These are phyloP conservation scores for Brevipalpus yothersi DNA, from an alignment of 1,140 invertebrate species.

Conservation along the genomic window DNA sequence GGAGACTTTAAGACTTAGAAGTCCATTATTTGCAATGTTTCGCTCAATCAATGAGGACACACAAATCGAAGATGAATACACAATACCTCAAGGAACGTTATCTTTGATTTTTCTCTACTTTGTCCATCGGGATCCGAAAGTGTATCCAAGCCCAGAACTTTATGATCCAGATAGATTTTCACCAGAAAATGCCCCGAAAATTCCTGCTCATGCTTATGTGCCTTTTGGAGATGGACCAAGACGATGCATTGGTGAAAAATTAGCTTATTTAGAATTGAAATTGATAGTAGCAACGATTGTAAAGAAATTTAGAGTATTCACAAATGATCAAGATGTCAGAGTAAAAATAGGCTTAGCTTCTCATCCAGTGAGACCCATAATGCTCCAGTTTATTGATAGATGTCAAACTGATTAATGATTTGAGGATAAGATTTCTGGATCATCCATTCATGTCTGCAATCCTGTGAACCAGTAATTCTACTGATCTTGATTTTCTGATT, in stretches of 20 bases:
- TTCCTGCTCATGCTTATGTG: conserved; percentile 19
- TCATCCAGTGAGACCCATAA: no score
- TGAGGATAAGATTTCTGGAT: no score
- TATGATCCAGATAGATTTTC: conserved; percentile 53
- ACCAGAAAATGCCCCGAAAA: conserved; percentile 20
- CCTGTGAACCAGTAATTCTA: no score
- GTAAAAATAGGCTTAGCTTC: no score
- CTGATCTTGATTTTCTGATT: no score
- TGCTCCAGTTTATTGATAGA: no score
- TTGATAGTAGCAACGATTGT: background rate
- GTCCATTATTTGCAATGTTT: background rate
- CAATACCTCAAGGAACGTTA: conserved; percentile 50
- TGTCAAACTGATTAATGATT: no score
- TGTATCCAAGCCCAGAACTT: conserved; percentile 37
- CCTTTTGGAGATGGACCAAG: background rate
- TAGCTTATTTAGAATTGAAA: background rate
- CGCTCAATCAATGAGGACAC: background rate
- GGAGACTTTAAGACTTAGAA: background rate
- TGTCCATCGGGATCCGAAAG: background rate
- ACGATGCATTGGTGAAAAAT: background rate
- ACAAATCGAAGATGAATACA: conserved; percentile 29
- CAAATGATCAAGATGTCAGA: no score
- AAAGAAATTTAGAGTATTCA: no score
- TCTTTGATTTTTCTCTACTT: conserved; percentile 19
- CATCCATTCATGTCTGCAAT: no score